Conservation (phyloP, 1,140 invertebrate genomes). For the Papilio dardanus region DNA sequence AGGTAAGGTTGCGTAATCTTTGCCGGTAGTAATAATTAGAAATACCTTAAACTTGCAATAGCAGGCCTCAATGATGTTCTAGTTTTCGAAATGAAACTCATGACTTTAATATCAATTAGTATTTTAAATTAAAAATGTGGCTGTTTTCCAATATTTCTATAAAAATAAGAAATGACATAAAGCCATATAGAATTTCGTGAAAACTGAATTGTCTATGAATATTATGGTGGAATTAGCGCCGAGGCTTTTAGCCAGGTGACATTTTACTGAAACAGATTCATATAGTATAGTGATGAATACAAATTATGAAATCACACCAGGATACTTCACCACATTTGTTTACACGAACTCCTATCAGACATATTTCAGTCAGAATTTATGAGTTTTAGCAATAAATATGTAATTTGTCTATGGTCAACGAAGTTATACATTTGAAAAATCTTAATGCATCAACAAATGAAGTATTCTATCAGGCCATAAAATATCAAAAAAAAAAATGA, state of each 20-base stretch:
- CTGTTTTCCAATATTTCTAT: not conserved
- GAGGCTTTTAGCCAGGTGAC: not conserved
- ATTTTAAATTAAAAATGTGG: slow-evolving; percentile 37
- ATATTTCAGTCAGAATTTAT: too few species aligned
- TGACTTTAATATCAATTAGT: slow-evolving; percentile 52
- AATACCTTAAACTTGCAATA: slow-evolving; percentile 67
- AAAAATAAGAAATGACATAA: slow-evolving; percentile 32
- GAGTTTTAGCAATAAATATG: too few species aligned
- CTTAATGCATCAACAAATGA: too few species aligned
- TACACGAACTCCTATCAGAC: too few species aligned
- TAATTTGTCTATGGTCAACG: too few species aligned
- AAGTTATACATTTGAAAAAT: too few species aligned
- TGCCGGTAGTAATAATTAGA: slow-evolving; percentile 48
- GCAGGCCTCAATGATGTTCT: slow-evolving; percentile 58
- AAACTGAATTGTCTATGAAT: slow-evolving; percentile 7
- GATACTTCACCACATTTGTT: too few species aligned
- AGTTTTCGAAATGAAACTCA: slow-evolving; percentile 64
- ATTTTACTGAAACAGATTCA: not conserved
- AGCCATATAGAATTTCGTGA: slow-evolving; percentile 7
- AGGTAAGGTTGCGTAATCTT: slow-evolving; percentile 61
- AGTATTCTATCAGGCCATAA: too few species aligned
- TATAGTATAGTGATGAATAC: not conserved
- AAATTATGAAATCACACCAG: not conserved
- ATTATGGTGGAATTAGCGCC: not conserved
- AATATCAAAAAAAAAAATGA: too few species aligned